A percentile compares a stretch with the other conserved stretches of the same genome.
phyloP scores from a whole-genome alignment of 1,140 invertebrate genomes.

The Littorina saxatilis region DNA sequence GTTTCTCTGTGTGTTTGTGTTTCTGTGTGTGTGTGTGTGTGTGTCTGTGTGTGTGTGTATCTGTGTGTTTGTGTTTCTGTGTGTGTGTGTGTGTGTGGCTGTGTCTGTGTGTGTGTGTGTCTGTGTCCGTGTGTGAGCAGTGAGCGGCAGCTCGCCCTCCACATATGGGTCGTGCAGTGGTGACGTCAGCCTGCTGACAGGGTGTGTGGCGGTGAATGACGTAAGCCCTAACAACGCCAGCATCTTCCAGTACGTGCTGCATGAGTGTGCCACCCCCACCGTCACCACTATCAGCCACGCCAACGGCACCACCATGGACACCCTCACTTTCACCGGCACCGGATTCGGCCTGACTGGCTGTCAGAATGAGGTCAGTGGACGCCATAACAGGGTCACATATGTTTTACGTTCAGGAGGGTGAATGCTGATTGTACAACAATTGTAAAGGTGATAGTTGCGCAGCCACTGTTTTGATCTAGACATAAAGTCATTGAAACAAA shows the following conservation, averaged over 20 bases:
- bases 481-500: too few relatives aligned
- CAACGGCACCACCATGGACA: conserved; percentile 47
- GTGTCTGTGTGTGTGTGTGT: too few relatives aligned
- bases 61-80: too few relatives aligned
- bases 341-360: conserved; percentile 49
- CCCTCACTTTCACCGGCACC: conserved; percentile 50
- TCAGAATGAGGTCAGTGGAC: conserved; percentile 53
- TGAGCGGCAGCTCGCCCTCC: background rate
- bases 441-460: too few relatives aligned
- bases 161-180: background rate
- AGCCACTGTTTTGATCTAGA: too few relatives aligned
- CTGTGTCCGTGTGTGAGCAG: background rate
- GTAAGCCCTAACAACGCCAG: conserved; percentile 1
- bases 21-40: too few relatives aligned
- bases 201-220: conserved; percentile 20
- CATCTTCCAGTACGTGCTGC: conserved; percentile 57
- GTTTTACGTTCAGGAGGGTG: too few relatives aligned
- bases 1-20: too few relatives aligned
- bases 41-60: too few relatives aligned
- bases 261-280: conserved; percentile 53
- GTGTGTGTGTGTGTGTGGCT: too few relatives aligned
- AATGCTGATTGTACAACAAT: too few relatives aligned
- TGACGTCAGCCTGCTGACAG: background rate
- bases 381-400: too few relatives aligned
- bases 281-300: conserved; percentile 45